Evolutionary conservation across 2,888 invertebrate species (phyloP).

Genomic region (Agrilus biguttatus): DNA sequence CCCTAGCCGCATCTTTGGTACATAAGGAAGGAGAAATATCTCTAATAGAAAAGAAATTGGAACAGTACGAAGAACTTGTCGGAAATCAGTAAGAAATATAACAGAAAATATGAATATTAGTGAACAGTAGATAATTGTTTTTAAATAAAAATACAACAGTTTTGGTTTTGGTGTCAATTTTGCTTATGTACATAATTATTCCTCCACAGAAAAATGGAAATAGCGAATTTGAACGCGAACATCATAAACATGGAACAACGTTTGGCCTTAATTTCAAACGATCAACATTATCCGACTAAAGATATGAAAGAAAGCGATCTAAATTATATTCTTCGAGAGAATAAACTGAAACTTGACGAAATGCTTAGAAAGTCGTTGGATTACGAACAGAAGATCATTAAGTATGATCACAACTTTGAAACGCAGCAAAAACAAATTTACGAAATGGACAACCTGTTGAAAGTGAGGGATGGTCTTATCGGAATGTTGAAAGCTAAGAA

Average conservation of each 20-base stretch:
- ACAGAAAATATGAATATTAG: too few species aligned
- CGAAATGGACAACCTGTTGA: constrained; percentile 46
- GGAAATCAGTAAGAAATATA: constrained; percentile 8
- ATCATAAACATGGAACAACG: constrained; percentile 19
- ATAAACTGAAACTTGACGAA: constrained; percentile 19
- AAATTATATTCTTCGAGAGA: constrained; percentile 23
- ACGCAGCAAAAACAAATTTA: constrained; percentile 44
- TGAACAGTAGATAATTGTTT: too few species aligned
- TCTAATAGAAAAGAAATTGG: constrained; percentile 8
- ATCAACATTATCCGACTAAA: constrained; percentile 8
- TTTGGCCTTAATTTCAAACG: constrained; percentile 7
- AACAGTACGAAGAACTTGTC: constrained; percentile 10
- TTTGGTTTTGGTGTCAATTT: too few species aligned
- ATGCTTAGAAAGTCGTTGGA: constrained; percentile 18
- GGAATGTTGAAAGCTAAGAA: constrained; percentile 38
- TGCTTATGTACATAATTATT: too few species aligned
- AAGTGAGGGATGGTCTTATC: constrained; percentile 45
- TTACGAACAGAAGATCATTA: constrained; percentile 29
- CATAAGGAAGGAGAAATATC: constrained; percentile 14
- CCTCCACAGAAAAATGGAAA: constrained; percentile 18
- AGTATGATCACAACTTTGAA: constrained; percentile 43
- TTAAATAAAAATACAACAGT: too few species aligned
- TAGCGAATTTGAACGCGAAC: constrained; percentile 17
- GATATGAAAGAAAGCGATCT: constrained; percentile 20
- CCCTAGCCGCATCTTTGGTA: constrained; percentile 11